Evolutionary conservation across 37 sponge, comb jelly and placozoan species (phyloP), one percentile per base, ranked within the genome.

Genomic region (Chondrilla cf. caribensis): DNA sequence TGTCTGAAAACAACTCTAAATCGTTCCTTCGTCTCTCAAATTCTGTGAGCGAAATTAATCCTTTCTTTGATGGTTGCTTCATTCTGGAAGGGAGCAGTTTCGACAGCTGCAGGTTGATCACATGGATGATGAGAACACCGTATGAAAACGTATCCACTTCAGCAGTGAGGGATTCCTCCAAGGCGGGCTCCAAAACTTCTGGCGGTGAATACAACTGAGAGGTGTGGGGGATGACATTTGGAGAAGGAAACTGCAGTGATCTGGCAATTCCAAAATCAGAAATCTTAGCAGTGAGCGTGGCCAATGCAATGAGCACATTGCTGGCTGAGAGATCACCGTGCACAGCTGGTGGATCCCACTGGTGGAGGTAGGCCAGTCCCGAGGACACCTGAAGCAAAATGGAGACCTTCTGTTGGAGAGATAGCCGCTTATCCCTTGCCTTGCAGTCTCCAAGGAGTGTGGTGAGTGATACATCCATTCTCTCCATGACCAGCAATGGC

Each of bases 281-380:
- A 2, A 88, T 22, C 38, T 88, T 88, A 54, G 88, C 84, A 7
- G 73, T 71, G 70, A 88, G 66, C 29, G 68, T 1, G 24, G 77
- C 79, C 59, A 21, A 32, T 1, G 70, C 41, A 38, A 88, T 58
- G 22, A 83, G 44, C 25, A 88, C 80, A 36, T 88, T 88, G 38
- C 40, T 73, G 0, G 88, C 84, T n/a, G 54, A 37, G n/a, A 88
- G 72, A 38, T 83, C 72, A 25, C 88, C 80, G 44, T 88, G 88
- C 0, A 62, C 33, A n/a, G 83, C 51, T 22, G 87, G 87, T 18
- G 87, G 87, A 4, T 68, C 31, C 25, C 6, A 59, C 8, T 58
- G 39, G 60, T 88, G 88, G 38, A 88, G 71, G 79, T 88, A 88
- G 37, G 70, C 60, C 84, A 88, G 43, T 17, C 73, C 84, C 25